Evolutionary conservation across 2,113 vertebrate species (phyloP).

Genomic region (Phrynocephalus versicolor): DNA sequence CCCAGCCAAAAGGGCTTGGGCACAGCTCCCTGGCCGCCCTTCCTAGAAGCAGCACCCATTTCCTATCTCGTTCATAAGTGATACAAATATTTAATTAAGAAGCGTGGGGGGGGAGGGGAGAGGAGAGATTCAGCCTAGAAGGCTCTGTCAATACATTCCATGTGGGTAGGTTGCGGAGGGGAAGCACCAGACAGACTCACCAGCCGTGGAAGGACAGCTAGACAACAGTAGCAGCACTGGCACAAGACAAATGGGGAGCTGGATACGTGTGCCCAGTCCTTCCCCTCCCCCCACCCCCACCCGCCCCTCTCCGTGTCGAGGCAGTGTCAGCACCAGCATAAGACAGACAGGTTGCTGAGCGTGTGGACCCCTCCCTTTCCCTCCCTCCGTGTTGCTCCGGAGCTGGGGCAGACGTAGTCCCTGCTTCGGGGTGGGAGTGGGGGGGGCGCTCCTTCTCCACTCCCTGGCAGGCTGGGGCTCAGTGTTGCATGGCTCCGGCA

Average conservation of each 20-base stretch:
- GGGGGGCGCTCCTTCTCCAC: not conserved
- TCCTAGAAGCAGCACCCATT: conserved; percentile 25
- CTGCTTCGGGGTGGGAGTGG: conserved; percentile 50
- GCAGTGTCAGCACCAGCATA: conserved; percentile 36
- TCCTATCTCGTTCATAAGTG: not conserved
- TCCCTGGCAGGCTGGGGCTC: conserved; percentile 61
- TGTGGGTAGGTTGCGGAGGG: conserved; percentile 13
- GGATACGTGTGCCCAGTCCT: conserved; percentile 37
- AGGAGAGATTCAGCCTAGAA: not conserved
- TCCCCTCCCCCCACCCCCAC: not conserved
- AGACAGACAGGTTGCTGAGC: conserved; percentile 52
- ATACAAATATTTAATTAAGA: conserved; percentile 27
- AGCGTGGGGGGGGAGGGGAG: not conserved
- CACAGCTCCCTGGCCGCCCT: not conserved
- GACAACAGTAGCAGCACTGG: conserved; percentile 48
- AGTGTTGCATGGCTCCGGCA: conserved; percentile 71
- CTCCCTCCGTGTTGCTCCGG: conserved; percentile 1
- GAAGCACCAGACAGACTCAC: conserved; percentile 16
- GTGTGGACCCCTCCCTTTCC: conserved; percentile 30
- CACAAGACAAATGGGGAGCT: conserved; percentile 55
- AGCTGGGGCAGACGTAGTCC: conserved; percentile 57
- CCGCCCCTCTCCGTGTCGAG: not conserved
- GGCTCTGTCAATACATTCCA: conserved; percentile 18
- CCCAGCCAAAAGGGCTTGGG: not conserved
- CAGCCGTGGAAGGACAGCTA: conserved; percentile 37